Base-by-base conservation (phyloP, 2,113 vertebrate species). In the Ciconia stormi region DNA sequence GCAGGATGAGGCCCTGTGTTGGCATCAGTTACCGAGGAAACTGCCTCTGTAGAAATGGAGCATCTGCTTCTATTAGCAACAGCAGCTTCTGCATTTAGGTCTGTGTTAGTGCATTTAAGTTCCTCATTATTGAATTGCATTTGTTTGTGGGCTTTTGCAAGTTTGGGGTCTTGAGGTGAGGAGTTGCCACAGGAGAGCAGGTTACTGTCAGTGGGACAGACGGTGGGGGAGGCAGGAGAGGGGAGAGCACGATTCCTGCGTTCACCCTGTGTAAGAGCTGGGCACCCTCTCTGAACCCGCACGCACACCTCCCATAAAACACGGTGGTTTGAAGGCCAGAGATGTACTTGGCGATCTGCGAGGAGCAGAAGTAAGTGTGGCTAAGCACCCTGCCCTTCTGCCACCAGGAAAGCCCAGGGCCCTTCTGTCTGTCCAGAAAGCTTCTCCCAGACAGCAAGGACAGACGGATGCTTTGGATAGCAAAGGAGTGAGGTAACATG, bases 11-110 rank as follows among this genome's bases (percentile, higher is more conserved):
- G 30, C 62, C 47, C 38, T 5, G 4, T 62, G 53, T 29, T 96
- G 82, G 71, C 89, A 83, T 38, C 71, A 56, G 15, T 81, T 82
- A 36, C 84, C 10, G 63, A 95, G 76, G 86, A 84, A 89, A 61
- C 72, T 49, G 86, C 87, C 59, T 95, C 30, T 23, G 5, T 23
- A 61, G 93, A 79, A 91, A 59, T 42, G 42, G 82, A 97, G 52
- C 79, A 87, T 82, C 89, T 95, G 96, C 95, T 95, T 95, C 96
- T 89, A 76, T 63, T 95, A 79, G 93, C 95, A 97, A 95, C 93
- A 82, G 77, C 86, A 58, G 44, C 59, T 82, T 76, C 86, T 53
- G 46, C 73, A 16, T 61, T 53, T 40, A 10, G 71, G 47, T 1
- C 15, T 25, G 69, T 67, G 83, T 25, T 59, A 13, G 56, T 25